Percentiles rank a stretch among this genome's conserved stretches.
These are phyloP conservation scores for Pangasius larnaudii DNA, from an alignment of 2,797 vertebrate genomes.

Conservation along the genomic window DNA sequence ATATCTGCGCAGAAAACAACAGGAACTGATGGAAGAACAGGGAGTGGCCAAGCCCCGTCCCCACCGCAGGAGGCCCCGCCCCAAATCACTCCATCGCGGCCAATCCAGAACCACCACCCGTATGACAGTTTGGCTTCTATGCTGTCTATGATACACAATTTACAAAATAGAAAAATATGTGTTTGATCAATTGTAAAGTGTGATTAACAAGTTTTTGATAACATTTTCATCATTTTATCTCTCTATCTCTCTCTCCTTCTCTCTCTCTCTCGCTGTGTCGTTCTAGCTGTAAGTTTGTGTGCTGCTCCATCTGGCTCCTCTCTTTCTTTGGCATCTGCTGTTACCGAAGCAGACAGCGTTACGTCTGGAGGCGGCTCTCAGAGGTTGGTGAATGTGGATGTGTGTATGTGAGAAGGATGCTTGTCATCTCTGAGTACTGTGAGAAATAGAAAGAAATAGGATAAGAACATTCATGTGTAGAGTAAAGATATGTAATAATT, in stretches of 20 bases:
- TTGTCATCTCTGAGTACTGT: background rate
- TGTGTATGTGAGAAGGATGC: background rate
- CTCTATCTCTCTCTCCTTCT: background rate
- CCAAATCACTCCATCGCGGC: conserved; percentile 83
- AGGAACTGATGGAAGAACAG: conserved; percentile 85
- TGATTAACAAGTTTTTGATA: background rate
- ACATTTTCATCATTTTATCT: background rate
- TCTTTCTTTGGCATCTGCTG: conserved; percentile 83
- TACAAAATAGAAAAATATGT: background rate
- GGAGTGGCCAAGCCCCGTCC: conserved; percentile 78
- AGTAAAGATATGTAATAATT: background rate
- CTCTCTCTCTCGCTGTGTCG: background rate
- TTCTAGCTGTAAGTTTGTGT: conserved; percentile 80
- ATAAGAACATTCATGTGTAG: background rate
- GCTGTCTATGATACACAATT: background rate
- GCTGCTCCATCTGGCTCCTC: conserved; percentile 84
- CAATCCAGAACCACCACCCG: conserved; percentile 81
- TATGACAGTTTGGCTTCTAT: conserved; percentile 67
- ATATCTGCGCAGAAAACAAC: conserved; percentile 84
- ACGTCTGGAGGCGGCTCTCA: conserved; percentile 80
- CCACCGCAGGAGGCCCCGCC: conserved; percentile 79
- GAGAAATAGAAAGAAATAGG: background rate
- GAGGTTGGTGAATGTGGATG: conserved; percentile 68
- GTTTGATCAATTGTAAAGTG: background rate
- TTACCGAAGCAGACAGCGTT: conserved; percentile 81